These are phyloP conservation scores for Rachycentron canadum DNA, from an alignment of 2,797 vertebrate genomes.

Conservation along the genomic window DNA sequence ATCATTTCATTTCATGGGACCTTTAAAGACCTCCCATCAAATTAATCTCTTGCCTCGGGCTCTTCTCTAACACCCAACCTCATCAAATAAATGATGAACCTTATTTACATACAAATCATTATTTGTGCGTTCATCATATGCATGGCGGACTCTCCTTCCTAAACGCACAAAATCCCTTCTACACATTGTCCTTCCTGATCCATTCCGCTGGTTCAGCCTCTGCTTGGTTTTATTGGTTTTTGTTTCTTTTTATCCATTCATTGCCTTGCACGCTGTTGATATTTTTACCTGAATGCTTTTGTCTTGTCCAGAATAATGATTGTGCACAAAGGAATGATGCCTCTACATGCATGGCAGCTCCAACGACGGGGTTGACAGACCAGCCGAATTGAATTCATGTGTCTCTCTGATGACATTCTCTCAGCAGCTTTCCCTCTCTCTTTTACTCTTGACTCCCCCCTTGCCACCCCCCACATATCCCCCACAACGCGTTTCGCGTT, in stretches of 20 bases:
- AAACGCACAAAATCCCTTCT: neutral
- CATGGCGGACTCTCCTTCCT: neutral
- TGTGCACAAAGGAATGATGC: conserved; percentile 49
- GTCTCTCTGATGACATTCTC: conserved; percentile 42
- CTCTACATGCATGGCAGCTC: conserved; percentile 59
- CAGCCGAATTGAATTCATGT: conserved; percentile 65
- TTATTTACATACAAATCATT: conserved; percentile 71
- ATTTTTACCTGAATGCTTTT: conserved; percentile 59
- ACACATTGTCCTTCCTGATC: conserved; percentile 22
- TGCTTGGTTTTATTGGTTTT: conserved; percentile 59
- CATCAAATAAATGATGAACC: conserved; percentile 42
- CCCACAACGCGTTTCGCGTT: too few species aligned
- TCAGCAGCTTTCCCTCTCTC: conserved; percentile 16
- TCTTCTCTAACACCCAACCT: conserved; percentile 38
- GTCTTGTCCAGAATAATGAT: conserved; percentile 69
- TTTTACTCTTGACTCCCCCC: neutral
- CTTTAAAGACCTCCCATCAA: conserved; percentile 45
- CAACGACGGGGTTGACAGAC: conserved; percentile 64
- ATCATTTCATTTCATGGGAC: conserved; percentile 35
- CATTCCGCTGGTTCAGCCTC: conserved; percentile 49
- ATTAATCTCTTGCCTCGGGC: conserved; percentile 50
- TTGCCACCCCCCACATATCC: too few species aligned
- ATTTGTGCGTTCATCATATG: conserved; percentile 39
- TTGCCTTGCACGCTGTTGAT: conserved; percentile 46
- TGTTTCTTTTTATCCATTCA: conserved; percentile 70